These are phyloP conservation scores for Episyrphus balteatus DNA, from an alignment of 1,140 invertebrate genomes.

Conservation along the genomic window DNA sequence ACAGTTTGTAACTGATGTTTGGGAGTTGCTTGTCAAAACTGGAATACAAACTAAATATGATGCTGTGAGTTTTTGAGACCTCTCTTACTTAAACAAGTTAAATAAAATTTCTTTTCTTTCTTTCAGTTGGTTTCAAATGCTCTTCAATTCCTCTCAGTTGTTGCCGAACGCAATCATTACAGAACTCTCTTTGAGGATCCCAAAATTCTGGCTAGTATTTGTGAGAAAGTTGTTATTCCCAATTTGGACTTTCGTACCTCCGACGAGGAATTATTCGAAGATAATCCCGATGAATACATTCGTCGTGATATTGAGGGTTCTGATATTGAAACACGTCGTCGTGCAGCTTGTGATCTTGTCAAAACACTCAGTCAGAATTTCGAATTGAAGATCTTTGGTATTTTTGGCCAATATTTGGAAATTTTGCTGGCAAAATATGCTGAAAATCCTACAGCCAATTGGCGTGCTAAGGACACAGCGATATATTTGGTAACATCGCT, in stretches of 20 bases:
- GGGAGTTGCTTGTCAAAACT: conserved; percentile 78
- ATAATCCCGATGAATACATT: conserved; percentile 97
- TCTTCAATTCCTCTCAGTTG: conserved; percentile 85
- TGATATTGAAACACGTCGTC: conserved; percentile 90
- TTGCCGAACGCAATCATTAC: conserved; percentile 83
- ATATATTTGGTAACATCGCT: conserved; percentile 92
- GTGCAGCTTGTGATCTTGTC: conserved; percentile 93
- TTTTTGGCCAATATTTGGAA: conserved; percentile 85
- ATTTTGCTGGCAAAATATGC: conserved; percentile 69
- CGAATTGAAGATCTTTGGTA: conserved; percentile 83
- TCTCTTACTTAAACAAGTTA: neutral
- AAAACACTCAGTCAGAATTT: conserved; percentile 79
- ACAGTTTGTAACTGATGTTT: conserved; percentile 84
- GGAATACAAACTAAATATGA: conserved; percentile 84
- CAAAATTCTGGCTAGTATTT: conserved; percentile 77
- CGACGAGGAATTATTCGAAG: conserved; percentile 93
- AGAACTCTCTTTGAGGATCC: conserved; percentile 82
- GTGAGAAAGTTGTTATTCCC: conserved; percentile 95
- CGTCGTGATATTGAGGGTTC: conserved; percentile 94
- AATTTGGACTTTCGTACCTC: conserved; percentile 94
- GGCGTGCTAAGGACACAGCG: conserved; percentile 92
- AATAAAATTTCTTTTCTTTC: neutral
- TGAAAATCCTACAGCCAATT: conserved; percentile 62
- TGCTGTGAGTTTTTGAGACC: conserved; percentile 47
- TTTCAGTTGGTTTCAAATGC: conserved; percentile 88